These are phyloP conservation scores for Trinorchestia longiramus DNA, from an alignment of 1,140 invertebrate species.

Conservation along the genomic window DNA sequence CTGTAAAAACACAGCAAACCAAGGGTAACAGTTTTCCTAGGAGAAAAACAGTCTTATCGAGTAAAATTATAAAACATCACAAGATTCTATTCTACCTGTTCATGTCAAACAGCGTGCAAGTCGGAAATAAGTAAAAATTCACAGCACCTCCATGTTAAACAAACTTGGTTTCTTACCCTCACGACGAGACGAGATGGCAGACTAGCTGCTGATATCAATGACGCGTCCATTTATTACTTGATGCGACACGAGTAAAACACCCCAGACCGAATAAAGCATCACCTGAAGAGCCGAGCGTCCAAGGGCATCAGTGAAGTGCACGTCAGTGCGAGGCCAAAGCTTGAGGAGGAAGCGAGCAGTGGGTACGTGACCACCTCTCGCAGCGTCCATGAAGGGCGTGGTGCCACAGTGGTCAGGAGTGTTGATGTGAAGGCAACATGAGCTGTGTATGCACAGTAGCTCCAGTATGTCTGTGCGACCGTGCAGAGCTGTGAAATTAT, in stretches of 20 bases:
- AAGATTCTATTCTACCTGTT: background rate
- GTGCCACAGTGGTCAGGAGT: background rate
- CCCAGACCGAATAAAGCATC: background rate
- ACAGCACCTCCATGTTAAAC: too few relatives aligned
- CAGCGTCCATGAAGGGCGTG: background rate
- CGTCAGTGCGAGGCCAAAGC: background rate
- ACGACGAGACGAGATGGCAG: too few relatives aligned
- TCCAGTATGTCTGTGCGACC: background rate
- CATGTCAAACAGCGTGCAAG: too few relatives aligned
- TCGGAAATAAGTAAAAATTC: too few relatives aligned
- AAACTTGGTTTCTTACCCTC: too few relatives aligned
- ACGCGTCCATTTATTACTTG: background rate
- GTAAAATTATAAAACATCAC: background rate
- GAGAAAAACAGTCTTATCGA: background rate
- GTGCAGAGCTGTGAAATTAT: background rate
- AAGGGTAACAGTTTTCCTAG: background rate
- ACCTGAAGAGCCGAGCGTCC: constrained; percentile 7
- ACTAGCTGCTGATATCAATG: too few relatives aligned
- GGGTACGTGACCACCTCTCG: background rate
- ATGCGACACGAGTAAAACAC: background rate
- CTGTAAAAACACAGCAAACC: background rate
- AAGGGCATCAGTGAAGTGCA: background rate
- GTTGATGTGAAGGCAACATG: constrained; percentile 11
- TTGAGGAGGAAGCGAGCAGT: background rate
- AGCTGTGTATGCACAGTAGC: background rate